Conservation (phyloP, 2,113 vertebrate genomes). For the Lophura nycthemera region DNA sequence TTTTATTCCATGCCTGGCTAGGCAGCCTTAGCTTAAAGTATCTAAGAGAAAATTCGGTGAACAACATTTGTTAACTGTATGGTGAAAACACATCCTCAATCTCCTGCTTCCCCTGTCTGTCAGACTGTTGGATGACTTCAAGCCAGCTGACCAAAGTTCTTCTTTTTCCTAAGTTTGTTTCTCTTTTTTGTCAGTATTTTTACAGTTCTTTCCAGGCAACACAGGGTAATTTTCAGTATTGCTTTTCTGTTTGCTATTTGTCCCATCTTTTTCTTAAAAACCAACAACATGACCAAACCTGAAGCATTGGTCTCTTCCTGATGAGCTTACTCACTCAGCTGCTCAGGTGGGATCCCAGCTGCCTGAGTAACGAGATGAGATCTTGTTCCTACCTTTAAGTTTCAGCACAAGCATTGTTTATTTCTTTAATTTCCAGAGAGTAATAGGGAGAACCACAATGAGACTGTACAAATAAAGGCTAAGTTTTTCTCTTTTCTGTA, state of each 20-base stretch:
- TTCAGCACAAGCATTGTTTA: background rate
- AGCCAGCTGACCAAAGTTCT: background rate
- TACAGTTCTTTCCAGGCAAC: background rate
- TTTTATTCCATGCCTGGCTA: background rate
- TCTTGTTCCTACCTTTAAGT: conserved; percentile 36
- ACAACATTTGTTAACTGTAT: background rate
- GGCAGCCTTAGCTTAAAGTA: background rate
- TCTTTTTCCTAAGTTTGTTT: background rate
- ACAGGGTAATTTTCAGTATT: background rate
- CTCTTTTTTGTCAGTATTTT: background rate
- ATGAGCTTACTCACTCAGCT: background rate
- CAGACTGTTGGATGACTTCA: background rate
- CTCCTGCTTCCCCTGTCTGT: background rate
- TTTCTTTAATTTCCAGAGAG: background rate
- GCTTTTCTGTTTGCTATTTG: background rate
- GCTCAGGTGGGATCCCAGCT: conserved; percentile 52
- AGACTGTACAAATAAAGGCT: background rate
- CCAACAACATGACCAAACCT: background rate
- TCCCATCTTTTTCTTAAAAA: background rate
- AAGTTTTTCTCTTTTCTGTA: background rate
- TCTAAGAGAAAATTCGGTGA: background rate
- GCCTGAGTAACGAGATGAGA: background rate
- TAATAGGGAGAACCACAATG: background rate
- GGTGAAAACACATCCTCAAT: background rate
- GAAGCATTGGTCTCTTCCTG: background rate